Evolutionary conservation across 2,113 vertebrate genomes (phyloP).

Genomic region (Stomatorhinus ivindoensis): DNA sequence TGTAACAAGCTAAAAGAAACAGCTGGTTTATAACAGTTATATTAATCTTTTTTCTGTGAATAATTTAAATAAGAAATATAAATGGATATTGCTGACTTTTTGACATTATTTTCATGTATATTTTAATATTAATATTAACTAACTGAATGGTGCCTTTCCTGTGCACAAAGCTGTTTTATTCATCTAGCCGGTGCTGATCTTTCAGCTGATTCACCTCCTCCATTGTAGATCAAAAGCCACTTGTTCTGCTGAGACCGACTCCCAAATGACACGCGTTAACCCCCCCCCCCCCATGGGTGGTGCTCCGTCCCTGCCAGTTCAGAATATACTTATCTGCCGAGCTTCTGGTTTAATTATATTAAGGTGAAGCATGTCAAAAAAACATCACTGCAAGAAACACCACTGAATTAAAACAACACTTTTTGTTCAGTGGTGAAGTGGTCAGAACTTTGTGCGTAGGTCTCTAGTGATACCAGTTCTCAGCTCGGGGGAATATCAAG

Average conservation of each 20-base stretch:
- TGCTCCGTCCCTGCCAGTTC: not conserved
- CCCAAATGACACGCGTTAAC: not conserved
- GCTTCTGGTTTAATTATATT: not conserved
- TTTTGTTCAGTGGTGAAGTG: not conserved
- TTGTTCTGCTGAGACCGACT: not conserved
- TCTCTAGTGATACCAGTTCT: not conserved
- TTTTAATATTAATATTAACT: not conserved
- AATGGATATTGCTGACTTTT: not conserved
- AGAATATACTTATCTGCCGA: not conserved
- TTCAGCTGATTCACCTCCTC: not conserved
- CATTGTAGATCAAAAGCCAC: not conserved
- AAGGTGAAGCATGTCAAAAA: not conserved
- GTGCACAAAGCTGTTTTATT: not conserved
- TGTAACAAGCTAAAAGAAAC: not conserved
- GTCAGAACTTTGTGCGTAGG: not conserved
- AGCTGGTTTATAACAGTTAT: not conserved
- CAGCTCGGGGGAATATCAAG: not conserved
- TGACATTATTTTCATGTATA: not conserved
- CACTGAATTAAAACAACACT: not conserved
- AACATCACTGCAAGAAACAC: not conserved
- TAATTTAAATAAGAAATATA: not conserved
- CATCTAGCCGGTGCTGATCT: not conserved
- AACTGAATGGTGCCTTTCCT: not conserved
- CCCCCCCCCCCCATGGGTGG: not conserved
- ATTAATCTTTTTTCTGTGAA: not conserved